These are phyloP conservation scores for Spermophilus dauricus DNA, from an alignment of 2,113 vertebrate genomes.

Conservation along the genomic window DNA sequence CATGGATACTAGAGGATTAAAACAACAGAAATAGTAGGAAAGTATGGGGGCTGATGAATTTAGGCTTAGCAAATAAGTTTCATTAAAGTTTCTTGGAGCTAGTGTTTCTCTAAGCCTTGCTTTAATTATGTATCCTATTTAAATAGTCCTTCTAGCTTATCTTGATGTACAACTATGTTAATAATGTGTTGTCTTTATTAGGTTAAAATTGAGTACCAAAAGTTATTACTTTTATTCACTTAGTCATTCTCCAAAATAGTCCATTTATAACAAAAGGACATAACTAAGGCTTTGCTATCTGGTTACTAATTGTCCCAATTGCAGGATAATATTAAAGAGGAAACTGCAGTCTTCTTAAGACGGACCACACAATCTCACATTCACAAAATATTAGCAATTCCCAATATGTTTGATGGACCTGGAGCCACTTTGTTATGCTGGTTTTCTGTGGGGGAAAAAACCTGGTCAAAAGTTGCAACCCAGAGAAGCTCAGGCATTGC, in stretches of 20 bases:
- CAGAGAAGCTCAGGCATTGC: not conserved
- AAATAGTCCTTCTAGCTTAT: not conserved
- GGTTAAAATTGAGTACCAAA: not conserved
- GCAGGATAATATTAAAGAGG: not conserved
- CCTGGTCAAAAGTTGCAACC: not conserved
- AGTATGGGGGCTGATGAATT: not conserved
- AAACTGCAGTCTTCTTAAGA: not conserved
- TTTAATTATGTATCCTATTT: not conserved
- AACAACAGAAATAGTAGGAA: not conserved
- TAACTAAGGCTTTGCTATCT: not conserved
- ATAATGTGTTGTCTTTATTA: not conserved
- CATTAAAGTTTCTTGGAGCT: not conserved
- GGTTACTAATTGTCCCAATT: not conserved
- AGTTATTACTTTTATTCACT: constrained; percentile 13
- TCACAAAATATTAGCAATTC: not conserved
- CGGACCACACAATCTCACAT: not conserved
- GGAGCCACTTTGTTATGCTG: not conserved
- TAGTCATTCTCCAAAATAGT: not conserved
- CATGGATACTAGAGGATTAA: not conserved
- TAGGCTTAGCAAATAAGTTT: not conserved
- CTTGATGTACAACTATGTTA: not conserved
- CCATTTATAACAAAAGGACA: not conserved
- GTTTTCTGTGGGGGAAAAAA: not conserved
- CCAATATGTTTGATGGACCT: not conserved
- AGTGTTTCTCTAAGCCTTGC: constrained; percentile 34